Base-by-base conservation (phyloP, 2,888 invertebrate genomes). In the Dasysyrphus albostriatus region DNA sequence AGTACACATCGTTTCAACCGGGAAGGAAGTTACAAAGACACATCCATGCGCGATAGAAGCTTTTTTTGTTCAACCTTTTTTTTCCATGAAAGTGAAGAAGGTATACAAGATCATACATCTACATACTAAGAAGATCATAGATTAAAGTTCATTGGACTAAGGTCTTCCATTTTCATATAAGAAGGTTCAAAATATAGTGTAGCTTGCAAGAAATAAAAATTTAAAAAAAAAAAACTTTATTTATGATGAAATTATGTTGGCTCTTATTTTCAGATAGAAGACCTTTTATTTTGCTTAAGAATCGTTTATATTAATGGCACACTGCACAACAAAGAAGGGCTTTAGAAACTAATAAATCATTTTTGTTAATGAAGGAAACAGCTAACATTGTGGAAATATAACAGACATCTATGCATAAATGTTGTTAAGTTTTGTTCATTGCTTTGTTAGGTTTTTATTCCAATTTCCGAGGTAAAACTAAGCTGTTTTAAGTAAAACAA, bases 121-220 rank as follows among this genome's bases (percentile, higher is more conserved):
- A 47, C 47, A 47, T 47, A n/a, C 9, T 34, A 5, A 34, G 44
- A 63, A 63, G 79, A 69, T 74, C 61, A 49, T 51, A 70, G 79
- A 83, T 72, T 67, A 81, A 61, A 77, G 85, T 77, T 85, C 85
- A 77, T 77, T 73, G 82, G 82, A 77, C 85, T 80, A 34, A n/a
- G 77, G 72, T 65, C n/a, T 65, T 39, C 44, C 14, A 42, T 34
- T 42, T 29, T 59, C 34, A n/a, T 58, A 32, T 34, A n/a, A 24
- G 44, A 69, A 56, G 14, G 19, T 12, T 16, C 14, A 16, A 42
- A 42, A 44, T 44, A 16, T 47, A 47, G 16, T 77, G 19, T 44
- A 3, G 59, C n/a, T 14, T 24, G 29, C 29, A 83, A 73, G 78
- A 54, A 78, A 73, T 5, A n/a, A 9, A 63, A 29, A 32, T 24